These are phyloP conservation scores for Gonioctena quinquepunctata DNA, from an alignment of 1,140 invertebrate species.

Conservation along the genomic window DNA sequence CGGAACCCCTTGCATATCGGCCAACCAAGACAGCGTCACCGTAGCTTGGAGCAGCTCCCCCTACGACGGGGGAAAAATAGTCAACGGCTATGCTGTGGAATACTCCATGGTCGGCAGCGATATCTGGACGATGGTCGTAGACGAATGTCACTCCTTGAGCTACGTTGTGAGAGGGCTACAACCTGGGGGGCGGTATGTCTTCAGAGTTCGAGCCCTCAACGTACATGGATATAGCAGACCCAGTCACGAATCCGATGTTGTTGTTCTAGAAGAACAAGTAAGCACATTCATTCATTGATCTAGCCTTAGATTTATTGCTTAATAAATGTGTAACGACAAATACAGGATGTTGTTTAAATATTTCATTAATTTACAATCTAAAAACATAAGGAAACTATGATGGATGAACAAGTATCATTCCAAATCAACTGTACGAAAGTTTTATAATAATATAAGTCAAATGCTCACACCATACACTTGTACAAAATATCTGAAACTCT, in stretches of 20 bases:
- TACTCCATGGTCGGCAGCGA: slow-evolving; percentile 62
- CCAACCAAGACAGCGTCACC: slow-evolving; percentile 59
- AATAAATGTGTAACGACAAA: too few species aligned
- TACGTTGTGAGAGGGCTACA: slow-evolving; percentile 62
- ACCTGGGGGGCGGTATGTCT: slow-evolving; percentile 66
- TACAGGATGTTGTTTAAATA: too few species aligned
- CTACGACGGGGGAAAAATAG: slow-evolving; percentile 83
- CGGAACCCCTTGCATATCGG: slow-evolving; percentile 65
- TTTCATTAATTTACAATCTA: too few species aligned
- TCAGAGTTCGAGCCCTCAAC: slow-evolving; percentile 78
- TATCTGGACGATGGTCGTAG: slow-evolving; percentile 64
- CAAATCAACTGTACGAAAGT: too few species aligned
- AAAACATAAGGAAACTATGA: too few species aligned
- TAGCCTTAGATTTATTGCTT: too few species aligned
- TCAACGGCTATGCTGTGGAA: slow-evolving; percentile 82
- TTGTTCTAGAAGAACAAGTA: slow-evolving; percentile 56
- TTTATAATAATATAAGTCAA: too few species aligned
- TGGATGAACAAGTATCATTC: too few species aligned
- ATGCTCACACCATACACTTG: too few species aligned
- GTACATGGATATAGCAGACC: slow-evolving; percentile 77
- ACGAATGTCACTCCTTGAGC: slow-evolving; percentile 68
- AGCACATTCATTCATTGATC: too few species aligned
- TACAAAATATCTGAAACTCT: too few species aligned
- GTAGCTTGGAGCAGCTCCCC: slow-evolving; percentile 81
- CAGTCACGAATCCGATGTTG: slow-evolving; percentile 60